A percentile compares a stretch with the other conserved stretches of the same genome.
phyloP scores from a whole-genome alignment of 2,888 invertebrate species.

The Melipona beecheii region DNA sequence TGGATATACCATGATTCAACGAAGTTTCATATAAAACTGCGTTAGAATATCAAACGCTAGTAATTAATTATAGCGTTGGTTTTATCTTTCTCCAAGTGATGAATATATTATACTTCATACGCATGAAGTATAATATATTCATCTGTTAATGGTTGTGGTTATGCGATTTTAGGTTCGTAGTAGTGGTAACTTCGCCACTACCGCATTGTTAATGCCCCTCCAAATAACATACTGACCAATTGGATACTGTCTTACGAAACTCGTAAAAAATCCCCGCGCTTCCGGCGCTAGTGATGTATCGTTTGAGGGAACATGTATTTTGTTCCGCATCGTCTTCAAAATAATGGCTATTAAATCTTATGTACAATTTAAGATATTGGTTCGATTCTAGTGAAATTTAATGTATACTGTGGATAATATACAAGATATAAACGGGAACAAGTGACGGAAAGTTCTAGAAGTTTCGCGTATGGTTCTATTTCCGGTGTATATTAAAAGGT shows the following conservation, averaged over 20 bases:
- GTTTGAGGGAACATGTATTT: conserved; percentile 59
- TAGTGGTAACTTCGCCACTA: conserved; percentile 47
- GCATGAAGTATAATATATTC: neutral
- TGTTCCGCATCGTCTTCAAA: conserved; percentile 32
- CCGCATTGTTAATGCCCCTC: conserved; percentile 55
- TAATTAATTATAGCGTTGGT: neutral
- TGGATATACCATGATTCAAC: conserved; percentile 35
- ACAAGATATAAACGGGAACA: conserved; percentile 25
- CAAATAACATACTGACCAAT: conserved; percentile 63
- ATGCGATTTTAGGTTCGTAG: conserved; percentile 28
- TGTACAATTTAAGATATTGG: conserved; percentile 23
- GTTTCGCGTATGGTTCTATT: conserved; percentile 77
- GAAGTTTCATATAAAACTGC: conserved; percentile 8
- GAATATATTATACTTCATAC: neutral
- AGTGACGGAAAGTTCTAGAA: conserved; percentile 79
- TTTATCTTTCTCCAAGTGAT: neutral
- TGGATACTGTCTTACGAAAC: conserved; percentile 46
- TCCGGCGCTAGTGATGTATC: conserved; percentile 68
- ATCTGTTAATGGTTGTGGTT: conserved; percentile 35
- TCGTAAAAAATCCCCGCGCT: conserved; percentile 70
- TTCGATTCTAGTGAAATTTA: conserved; percentile 17
- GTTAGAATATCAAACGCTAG: neutral
- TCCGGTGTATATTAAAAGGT: conserved; percentile 80
- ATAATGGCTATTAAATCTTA: conserved; percentile 7
- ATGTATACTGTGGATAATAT: conserved; percentile 1